A percentile compares a stretch with the other conserved stretches of the same genome.
These are phyloP conservation scores for Gymnothorax javanicus DNA, from an alignment of 2,797 vertebrate genomes.

Conservation along the genomic window DNA sequence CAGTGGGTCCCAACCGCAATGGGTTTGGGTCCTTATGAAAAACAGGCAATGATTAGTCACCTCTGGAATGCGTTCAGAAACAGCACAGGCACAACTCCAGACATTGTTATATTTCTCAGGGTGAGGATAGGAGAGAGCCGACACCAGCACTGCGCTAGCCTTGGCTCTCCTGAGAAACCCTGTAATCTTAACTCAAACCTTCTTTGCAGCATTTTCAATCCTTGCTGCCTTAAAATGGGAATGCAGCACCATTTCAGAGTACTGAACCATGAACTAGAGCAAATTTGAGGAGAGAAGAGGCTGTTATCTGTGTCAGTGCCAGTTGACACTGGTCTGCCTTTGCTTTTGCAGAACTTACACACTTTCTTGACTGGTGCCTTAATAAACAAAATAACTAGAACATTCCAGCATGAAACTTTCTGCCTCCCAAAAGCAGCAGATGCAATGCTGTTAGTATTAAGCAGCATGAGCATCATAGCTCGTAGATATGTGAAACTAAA, in stretches of 20 bases:
- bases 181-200: background rate
- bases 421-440: background rate
- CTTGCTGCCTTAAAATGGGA: background rate
- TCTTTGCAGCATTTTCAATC: background rate
- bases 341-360: background rate
- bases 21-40: background rate
- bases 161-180: background rate
- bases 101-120: constrained; percentile 34
- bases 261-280: background rate
- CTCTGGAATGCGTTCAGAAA: background rate
- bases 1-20: constrained; percentile 55
- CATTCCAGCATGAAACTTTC: background rate
- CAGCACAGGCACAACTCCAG: constrained; percentile 8
- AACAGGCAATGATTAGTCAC: background rate
- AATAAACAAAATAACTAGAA: background rate
- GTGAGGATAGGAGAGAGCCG: background rate
- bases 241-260: background rate
- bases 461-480: background rate
- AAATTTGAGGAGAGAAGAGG: background rate
- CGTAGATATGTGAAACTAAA: background rate
- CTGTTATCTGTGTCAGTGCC: background rate
- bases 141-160: background rate
- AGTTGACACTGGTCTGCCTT: background rate
- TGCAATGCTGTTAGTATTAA: background rate
- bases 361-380: background rate